phyloP scores from a whole-genome alignment of 1,140 invertebrate species.

The Euura saliciscinereae region DNA sequence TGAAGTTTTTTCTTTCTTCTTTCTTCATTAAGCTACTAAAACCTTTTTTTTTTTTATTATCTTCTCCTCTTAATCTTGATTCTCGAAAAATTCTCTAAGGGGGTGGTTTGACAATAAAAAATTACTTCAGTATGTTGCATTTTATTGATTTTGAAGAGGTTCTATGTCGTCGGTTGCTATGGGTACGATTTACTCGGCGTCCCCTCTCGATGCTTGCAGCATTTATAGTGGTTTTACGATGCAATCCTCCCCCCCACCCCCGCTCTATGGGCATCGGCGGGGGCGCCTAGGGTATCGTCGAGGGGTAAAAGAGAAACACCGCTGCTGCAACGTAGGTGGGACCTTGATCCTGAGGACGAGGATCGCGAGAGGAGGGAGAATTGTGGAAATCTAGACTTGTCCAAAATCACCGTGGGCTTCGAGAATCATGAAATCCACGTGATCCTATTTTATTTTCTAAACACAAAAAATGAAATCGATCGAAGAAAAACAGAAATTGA shows the following conservation, averaged over 20 bases:
- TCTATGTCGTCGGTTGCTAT: slow-evolving; percentile 40
- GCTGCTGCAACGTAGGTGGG: background rate
- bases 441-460: no score
- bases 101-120: no score
- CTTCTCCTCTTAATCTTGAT: background rate
- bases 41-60: background rate
- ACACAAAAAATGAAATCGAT: no score
- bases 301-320: background rate
- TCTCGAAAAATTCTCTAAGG: background rate
- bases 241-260: slow-evolving; percentile 24
- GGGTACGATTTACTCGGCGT: slow-evolving; percentile 34
- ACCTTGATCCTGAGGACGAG: slow-evolving; percentile 40
- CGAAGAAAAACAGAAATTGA: no score
- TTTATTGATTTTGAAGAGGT: slow-evolving; percentile 43
- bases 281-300: background rate
- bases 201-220: slow-evolving; percentile 26
- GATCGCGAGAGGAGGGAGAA: background rate
- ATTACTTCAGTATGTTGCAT: slow-evolving; percentile 31
- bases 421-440: no score
- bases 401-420: no score
- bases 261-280: slow-evolving; percentile 8
- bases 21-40: background rate
- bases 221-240: slow-evolving; percentile 39
- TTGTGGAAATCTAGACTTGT: no score
- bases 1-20: background rate